Percentiles rank a stretch among this genome's conserved stretches.
phyloP scores from a whole-genome alignment of 2,888 invertebrate species.

The Dichetophora obliterata region DNA sequence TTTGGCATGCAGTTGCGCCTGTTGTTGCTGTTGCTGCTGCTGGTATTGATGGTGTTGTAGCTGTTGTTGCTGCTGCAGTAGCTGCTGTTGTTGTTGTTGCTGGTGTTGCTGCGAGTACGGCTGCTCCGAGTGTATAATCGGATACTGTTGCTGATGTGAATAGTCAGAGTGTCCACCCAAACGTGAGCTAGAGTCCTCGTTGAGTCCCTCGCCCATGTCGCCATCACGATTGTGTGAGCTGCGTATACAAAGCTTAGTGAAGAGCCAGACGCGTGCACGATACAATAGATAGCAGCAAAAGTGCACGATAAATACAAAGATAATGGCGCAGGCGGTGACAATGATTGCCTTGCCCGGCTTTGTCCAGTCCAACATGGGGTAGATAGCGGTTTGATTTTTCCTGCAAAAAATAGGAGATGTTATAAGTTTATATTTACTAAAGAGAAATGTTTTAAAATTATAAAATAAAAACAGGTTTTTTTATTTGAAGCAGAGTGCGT shows the following conservation, averaged over 20 bases:
- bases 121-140: slow-evolving; percentile 63
- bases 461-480: too few relatives aligned
- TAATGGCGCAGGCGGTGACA: slow-evolving; percentile 74
- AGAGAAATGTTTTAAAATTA: too few relatives aligned
- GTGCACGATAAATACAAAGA: slow-evolving; percentile 76
- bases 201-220: slow-evolving; percentile 67
- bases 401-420: slow-evolving; percentile 63
- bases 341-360: slow-evolving; percentile 74
- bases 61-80: slow-evolving; percentile 49
- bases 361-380: slow-evolving; percentile 83
- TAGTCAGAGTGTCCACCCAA: slow-evolving; percentile 62
- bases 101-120: slow-evolving; percentile 53
- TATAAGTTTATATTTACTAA: too few relatives aligned
- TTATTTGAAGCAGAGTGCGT: too few relatives aligned
- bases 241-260: slow-evolving; percentile 68
- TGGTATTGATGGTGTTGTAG: slow-evolving; percentile 42
- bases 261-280: slow-evolving; percentile 70
- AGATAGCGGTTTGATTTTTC: slow-evolving; percentile 76
- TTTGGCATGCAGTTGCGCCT: slow-evolving; percentile 44
- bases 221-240: slow-evolving; percentile 67
- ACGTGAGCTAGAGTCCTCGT: slow-evolving; percentile 66
- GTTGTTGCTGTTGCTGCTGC: slow-evolving; percentile 50
- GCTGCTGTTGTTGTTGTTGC: slow-evolving; percentile 51
- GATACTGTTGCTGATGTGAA: slow-evolving; percentile 67
- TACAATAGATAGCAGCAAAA: slow-evolving; percentile 73